These are phyloP conservation scores for Hypsopygia costalis DNA, from an alignment of 2,888 invertebrate species.

Conservation along the genomic window DNA sequence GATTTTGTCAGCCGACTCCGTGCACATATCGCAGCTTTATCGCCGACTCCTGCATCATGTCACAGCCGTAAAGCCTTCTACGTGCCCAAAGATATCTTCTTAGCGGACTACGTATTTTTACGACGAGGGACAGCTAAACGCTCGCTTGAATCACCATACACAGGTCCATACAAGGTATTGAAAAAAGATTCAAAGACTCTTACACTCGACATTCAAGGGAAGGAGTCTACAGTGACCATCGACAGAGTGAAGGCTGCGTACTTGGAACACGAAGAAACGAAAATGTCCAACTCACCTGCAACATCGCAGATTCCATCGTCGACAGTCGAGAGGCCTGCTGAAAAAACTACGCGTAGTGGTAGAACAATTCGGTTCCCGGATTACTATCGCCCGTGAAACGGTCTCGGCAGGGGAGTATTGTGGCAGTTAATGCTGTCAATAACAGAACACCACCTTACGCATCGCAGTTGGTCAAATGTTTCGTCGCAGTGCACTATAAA, in stretches of 20 bases:
- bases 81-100: no score
- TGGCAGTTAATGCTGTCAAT: neutral
- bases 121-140: no score
- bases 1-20: neutral
- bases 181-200: neutral
- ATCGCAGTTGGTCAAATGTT: no score
- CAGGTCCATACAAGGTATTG: constrained; percentile 14
- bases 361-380: constrained; percentile 9
- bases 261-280: no score
- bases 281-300: neutral
- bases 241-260: constrained; percentile 6
- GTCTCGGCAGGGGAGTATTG: constrained; percentile 12
- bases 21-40: no score
- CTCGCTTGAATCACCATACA: no score
- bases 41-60: no score
- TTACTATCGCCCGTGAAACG: constrained; percentile 10
- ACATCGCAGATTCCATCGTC: no score
- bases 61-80: no score
- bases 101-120: no score
- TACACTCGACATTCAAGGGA: neutral
- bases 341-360: constrained; percentile 9
- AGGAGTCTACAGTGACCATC: neutral
- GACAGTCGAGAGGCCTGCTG: neutral
- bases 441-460: no score
- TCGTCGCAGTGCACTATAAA: no score